phyloP scores from a whole-genome alignment of 2,888 invertebrate species.

The Polydesmus complanatus region DNA sequence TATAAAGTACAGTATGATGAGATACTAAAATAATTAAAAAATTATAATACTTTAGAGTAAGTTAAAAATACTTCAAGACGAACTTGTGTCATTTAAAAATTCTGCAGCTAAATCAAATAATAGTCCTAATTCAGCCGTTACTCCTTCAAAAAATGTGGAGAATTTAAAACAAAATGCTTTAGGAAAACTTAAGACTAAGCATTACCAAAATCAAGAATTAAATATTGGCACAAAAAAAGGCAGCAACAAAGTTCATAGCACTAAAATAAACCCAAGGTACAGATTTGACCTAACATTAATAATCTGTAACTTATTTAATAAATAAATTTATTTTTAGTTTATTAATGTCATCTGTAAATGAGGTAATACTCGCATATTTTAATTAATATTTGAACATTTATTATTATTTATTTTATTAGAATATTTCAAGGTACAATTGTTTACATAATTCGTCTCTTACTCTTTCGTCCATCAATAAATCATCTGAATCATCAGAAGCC shows the following conservation, averaged over 20 bases:
- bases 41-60: neutral
- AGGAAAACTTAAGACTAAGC: too few relatives aligned
- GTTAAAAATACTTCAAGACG: neutral
- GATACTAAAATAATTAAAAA: too few relatives aligned
- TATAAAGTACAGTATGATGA: too few relatives aligned
- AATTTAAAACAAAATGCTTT: too few relatives aligned
- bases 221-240: neutral
- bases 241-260: neutral
- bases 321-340: too few relatives aligned
- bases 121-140: too few relatives aligned
- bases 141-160: too few relatives aligned
- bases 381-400: too few relatives aligned
- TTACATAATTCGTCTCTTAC: neutral
- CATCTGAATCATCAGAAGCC: neutral
- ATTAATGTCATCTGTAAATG: too few relatives aligned
- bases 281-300: neutral
- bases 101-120: too few relatives aligned
- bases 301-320: too few relatives aligned
- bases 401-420: neutral
- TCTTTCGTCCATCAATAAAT: neutral
- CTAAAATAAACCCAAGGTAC: neutral
- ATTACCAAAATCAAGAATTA: neutral
- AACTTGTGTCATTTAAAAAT: neutral
- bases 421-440: neutral
- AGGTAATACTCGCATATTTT: too few relatives aligned